A percentile compares a stretch with the other conserved stretches of the same genome.
phyloP scores from a whole-genome alignment of 2,797 vertebrate species.

The Protonibea diacanthus region DNA sequence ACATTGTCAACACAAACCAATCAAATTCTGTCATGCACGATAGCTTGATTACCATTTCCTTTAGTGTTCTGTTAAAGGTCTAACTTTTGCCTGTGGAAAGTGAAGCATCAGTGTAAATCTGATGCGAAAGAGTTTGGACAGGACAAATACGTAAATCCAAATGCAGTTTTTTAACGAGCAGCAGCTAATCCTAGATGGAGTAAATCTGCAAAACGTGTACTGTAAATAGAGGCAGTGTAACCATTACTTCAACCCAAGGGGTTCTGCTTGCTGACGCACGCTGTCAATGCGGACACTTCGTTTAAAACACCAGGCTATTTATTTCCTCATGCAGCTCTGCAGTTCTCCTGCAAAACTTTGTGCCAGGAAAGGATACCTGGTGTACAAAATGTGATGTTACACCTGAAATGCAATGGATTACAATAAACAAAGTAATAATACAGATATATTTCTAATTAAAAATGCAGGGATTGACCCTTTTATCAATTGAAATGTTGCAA shows the following conservation, averaged over 20 bases:
- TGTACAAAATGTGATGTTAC: not conserved
- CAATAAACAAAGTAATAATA: not conserved
- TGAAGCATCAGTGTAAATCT: not conserved
- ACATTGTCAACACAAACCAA: not conserved
- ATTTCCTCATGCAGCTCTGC: conserved; percentile 25
- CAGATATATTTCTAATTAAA: not conserved
- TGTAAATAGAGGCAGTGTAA: conserved; percentile 9
- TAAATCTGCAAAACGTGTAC: conserved; percentile 17
- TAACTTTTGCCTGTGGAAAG: not conserved
- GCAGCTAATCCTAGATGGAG: not conserved
- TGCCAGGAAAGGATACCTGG: not conserved
- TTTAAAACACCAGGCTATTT: conserved; percentile 26
- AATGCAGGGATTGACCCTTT: not conserved
- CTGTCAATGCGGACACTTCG: conserved; percentile 26
- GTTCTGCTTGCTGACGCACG: conserved; percentile 8
- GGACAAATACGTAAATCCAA: conserved; percentile 7
- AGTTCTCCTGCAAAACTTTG: conserved; percentile 3
- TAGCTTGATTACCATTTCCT: not conserved
- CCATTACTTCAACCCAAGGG: conserved; percentile 29
- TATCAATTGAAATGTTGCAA: not conserved
- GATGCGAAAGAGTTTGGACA: not conserved
- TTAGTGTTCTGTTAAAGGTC: not conserved
- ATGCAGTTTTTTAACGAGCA: not conserved
- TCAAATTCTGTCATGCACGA: not conserved
- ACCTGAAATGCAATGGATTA: not conserved